phyloP scores from a whole-genome alignment of 2,113 vertebrate genomes.

The Thinocorus orbignyianus region DNA sequence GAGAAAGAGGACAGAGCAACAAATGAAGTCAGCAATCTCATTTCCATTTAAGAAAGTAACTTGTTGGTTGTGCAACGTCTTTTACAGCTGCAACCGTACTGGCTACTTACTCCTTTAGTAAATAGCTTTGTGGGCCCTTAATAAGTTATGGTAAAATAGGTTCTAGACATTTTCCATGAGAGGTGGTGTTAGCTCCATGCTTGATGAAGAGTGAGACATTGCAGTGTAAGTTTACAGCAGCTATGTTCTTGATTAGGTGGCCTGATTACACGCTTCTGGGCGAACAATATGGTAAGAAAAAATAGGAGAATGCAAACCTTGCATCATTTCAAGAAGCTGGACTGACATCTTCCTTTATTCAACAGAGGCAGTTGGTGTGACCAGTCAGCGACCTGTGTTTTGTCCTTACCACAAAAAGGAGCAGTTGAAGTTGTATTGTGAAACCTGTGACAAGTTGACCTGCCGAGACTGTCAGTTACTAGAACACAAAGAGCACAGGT shows the following conservation, averaged over 20 bases:
- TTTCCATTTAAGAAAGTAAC: background rate
- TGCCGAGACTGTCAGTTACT: conserved; percentile 95
- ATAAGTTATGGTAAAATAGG: background rate
- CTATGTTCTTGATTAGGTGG: background rate
- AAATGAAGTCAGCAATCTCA: background rate
- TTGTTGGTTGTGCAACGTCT: background rate
- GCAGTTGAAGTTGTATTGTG: conserved; percentile 95
- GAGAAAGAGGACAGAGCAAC: background rate
- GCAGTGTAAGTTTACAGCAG: background rate
- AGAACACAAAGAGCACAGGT: conserved; percentile 99
- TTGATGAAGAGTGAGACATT: background rate
- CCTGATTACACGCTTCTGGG: background rate
- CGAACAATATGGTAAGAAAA: background rate
- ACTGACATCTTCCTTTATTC: conserved; percentile 1
- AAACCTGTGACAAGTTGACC: conserved; percentile 96
- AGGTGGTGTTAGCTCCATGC: background rate
- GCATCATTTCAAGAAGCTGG: background rate
- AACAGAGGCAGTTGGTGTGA: conserved; percentile 87
- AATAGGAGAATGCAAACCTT: background rate
- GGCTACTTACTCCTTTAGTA: background rate
- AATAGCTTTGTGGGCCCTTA: background rate
- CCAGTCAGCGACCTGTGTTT: conserved; percentile 91
- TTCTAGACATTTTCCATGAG: background rate
- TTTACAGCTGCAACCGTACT: background rate
- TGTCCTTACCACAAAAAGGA: conserved; percentile 97